A percentile compares a stretch with the other conserved stretches of the same genome.
Evolutionary conservation across 2,888 invertebrate species (phyloP).

Genomic region (Drosophila barbarae): DNA sequence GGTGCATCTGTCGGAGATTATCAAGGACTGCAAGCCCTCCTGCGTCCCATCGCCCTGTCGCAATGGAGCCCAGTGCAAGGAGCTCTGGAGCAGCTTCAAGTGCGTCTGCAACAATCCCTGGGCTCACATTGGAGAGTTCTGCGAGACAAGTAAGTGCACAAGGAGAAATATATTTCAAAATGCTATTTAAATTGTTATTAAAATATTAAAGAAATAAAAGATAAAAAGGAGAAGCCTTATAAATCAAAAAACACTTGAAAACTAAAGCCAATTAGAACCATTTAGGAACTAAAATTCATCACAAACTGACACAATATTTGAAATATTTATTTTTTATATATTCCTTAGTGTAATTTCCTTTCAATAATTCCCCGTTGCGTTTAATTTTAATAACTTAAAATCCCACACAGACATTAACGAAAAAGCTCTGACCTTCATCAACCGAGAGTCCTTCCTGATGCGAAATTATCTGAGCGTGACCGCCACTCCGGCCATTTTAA

Average conservation of each 20-base stretch:
- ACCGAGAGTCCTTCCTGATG: slow-evolving; percentile 88
- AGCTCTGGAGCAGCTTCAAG: slow-evolving; percentile 94
- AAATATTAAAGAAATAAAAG: background rate
- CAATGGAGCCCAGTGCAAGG: slow-evolving; percentile 93
- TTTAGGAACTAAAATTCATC: background rate
- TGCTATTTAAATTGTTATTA: background rate
- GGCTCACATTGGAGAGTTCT: slow-evolving; percentile 94
- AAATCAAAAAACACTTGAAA: too few relatives aligned
- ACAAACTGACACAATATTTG: background rate
- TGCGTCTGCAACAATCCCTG: slow-evolving; percentile 95
- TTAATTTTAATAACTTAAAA: background rate
- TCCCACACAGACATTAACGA: slow-evolving; percentile 88
- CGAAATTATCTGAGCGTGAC: slow-evolving; percentile 87
- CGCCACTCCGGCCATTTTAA: slow-evolving; percentile 80
- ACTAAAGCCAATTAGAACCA: background rate
- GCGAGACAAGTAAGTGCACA: slow-evolving; percentile 90
- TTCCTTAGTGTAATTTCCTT: background rate
- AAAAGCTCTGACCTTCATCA: slow-evolving; percentile 93
- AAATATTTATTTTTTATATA: background rate
- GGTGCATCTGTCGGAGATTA: slow-evolving; percentile 93
- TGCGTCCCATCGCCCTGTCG: slow-evolving; percentile 96
- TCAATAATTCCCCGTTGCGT: background rate
- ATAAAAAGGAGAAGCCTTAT: too few relatives aligned
- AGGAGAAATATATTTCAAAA: background rate
- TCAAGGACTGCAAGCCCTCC: slow-evolving; percentile 95